Conservation (phyloP, 2,113 vertebrate genomes). For the Pelecanus crispus region DNA sequence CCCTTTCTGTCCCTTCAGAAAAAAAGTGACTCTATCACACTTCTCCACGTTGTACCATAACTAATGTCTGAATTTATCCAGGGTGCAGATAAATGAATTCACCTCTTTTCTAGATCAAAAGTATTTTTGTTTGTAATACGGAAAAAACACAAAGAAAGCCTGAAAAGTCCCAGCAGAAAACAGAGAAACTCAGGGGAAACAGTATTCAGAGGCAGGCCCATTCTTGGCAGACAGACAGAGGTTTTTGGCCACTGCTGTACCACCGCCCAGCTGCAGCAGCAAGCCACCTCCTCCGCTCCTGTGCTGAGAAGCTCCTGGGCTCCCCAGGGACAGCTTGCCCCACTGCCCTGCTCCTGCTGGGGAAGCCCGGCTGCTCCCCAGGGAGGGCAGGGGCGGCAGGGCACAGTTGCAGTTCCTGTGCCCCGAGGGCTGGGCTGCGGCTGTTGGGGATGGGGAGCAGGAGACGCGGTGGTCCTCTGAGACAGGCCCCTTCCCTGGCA, state of each 20-base stretch:
- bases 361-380: background rate
- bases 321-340: background rate
- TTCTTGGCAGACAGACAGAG: background rate
- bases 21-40: background rate
- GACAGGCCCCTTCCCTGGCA: background rate
- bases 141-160: background rate
- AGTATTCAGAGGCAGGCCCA: background rate
- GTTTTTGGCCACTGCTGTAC: background rate
- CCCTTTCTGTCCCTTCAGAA: background rate
- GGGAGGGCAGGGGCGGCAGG: background rate
- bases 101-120: background rate
- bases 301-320: background rate
- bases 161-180: background rate
- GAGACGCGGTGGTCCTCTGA: accelerated
- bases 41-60: background rate
- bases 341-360: background rate
- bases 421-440: background rate
- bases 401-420: accelerated
- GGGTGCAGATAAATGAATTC: background rate
- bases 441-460: background rate
- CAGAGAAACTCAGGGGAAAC: background rate
- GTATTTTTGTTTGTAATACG: background rate
- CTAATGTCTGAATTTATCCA: background rate
- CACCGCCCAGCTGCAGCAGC: background rate
- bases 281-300: background rate